Percentiles rank a stretch among this genome's conserved stretches.
Evolutionary conservation across 1,140 invertebrate genomes (phyloP).

Genomic region (Caerostris darwini): DNA sequence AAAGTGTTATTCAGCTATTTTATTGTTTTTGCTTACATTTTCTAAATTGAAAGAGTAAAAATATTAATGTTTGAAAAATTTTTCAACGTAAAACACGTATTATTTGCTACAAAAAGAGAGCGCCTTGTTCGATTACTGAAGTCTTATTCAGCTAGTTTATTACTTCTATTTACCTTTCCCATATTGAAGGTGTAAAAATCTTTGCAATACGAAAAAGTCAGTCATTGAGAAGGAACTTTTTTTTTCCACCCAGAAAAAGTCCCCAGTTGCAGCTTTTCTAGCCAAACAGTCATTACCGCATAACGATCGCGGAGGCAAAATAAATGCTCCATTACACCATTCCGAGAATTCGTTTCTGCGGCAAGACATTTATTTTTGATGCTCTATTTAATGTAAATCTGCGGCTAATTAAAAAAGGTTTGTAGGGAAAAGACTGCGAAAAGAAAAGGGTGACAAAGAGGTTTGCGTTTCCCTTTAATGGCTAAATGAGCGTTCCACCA

Average conservation of each 20-base stretch:
- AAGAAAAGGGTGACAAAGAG: conserved; percentile 64
- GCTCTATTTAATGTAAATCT: conserved; percentile 71
- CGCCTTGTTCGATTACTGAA: background rate
- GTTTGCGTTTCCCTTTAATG: conserved; percentile 61
- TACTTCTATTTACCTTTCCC: background rate
- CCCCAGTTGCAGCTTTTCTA: background rate
- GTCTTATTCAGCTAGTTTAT: background rate
- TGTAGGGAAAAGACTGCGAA: background rate
- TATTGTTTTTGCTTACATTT: too few relatives aligned
- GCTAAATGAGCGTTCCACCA: background rate
- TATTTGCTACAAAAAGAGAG: too few relatives aligned
- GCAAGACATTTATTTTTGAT: conserved; percentile 63
- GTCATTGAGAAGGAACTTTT: background rate
- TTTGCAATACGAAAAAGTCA: background rate
- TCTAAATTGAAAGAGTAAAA: too few relatives aligned
- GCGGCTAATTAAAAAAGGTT: conserved; percentile 72
- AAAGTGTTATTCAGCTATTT: too few relatives aligned
- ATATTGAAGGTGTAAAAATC: background rate
- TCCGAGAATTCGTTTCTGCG: conserved; percentile 26
- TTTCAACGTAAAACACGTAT: too few relatives aligned
- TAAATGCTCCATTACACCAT: conserved; percentile 60
- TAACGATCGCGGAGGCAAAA: conserved; percentile 50
- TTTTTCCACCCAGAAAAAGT: conserved; percentile 4
- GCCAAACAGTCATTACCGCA: conserved; percentile 10
- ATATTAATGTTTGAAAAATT: too few relatives aligned